phyloP scores from a whole-genome alignment of 1,140 invertebrate genomes.

The Diabrotica undecimpunctata region DNA sequence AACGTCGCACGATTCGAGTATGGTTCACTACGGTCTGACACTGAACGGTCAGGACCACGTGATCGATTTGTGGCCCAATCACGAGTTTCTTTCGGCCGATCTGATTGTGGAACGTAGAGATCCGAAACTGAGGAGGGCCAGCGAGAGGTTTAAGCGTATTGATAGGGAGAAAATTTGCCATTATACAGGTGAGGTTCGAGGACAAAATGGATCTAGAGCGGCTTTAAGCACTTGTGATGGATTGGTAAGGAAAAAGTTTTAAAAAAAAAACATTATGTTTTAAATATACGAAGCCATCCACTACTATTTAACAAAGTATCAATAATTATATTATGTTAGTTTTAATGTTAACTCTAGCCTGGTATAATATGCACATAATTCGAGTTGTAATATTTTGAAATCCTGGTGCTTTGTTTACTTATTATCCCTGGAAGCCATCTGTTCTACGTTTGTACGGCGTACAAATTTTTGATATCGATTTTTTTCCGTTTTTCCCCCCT shows the following conservation, averaged over 20 bases:
- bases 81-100: constrained; percentile 54
- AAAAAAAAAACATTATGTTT: neutral
- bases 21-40: constrained; percentile 52
- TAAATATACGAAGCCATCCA: too few relatives aligned
- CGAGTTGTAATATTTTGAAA: too few relatives aligned
- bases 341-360: too few relatives aligned
- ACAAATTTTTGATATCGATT: too few relatives aligned
- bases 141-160: constrained; percentile 30
- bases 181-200: constrained; percentile 53
- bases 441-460: too few relatives aligned
- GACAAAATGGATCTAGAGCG: constrained; percentile 50
- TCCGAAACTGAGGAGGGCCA: constrained; percentile 28
- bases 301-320: too few relatives aligned
- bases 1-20: constrained; percentile 33
- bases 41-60: constrained; percentile 50
- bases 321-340: too few relatives aligned
- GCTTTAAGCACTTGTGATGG: constrained; percentile 62
- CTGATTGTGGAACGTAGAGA: constrained; percentile 54
- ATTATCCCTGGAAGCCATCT: too few relatives aligned
- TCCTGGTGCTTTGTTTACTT: too few relatives aligned
- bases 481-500: too few relatives aligned
- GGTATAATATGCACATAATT: too few relatives aligned
- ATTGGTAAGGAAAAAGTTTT: constrained; percentile 49
- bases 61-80: constrained; percentile 54
- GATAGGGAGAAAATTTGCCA: constrained; percentile 51